phyloP scores from a whole-genome alignment of 1,140 invertebrate genomes.

The Medauroidea extradentata region DNA sequence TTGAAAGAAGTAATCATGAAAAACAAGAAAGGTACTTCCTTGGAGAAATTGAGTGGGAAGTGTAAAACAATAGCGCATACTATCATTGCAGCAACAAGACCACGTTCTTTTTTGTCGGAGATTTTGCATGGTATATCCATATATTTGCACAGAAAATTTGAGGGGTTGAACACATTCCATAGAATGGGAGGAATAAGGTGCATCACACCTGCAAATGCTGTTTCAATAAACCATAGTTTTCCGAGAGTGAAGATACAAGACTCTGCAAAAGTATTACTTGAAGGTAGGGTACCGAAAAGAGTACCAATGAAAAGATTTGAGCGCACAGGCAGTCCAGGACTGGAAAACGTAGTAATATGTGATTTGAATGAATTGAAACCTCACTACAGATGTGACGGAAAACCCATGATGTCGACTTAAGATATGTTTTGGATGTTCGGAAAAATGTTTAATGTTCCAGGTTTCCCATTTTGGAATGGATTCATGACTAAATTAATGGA shows the following conservation, averaged over 20 bases:
- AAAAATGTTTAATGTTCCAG: conserved; percentile 17
- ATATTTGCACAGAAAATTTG: conserved; percentile 26
- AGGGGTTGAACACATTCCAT: conserved; percentile 30
- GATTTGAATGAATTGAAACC: not conserved
- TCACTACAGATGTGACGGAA: not conserved
- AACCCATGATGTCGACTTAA: not conserved
- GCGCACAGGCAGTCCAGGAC: conserved; percentile 24
- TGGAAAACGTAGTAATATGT: conserved; percentile 10
- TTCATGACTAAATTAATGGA: conserved; percentile 22
- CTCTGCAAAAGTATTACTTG: too few relatives aligned
- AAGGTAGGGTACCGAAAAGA: too few relatives aligned
- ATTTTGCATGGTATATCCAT: conserved; percentile 19
- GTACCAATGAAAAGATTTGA: not conserved
- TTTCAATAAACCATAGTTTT: too few relatives aligned
- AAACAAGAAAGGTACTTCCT: too few relatives aligned
- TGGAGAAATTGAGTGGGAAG: too few relatives aligned
- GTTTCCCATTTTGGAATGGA: conserved; percentile 25
- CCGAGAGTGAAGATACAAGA: too few relatives aligned
- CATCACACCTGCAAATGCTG: too few relatives aligned
- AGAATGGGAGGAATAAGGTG: too few relatives aligned
- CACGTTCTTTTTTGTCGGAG: conserved; percentile 34
- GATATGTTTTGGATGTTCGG: conserved; percentile 12
- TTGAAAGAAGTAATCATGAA: too few relatives aligned
- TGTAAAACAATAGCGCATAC: conserved; percentile 27
- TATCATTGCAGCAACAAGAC: conserved; percentile 35